Conservation (phyloP, 1,140 invertebrate species). For the Dreissena polymorpha region DNA sequence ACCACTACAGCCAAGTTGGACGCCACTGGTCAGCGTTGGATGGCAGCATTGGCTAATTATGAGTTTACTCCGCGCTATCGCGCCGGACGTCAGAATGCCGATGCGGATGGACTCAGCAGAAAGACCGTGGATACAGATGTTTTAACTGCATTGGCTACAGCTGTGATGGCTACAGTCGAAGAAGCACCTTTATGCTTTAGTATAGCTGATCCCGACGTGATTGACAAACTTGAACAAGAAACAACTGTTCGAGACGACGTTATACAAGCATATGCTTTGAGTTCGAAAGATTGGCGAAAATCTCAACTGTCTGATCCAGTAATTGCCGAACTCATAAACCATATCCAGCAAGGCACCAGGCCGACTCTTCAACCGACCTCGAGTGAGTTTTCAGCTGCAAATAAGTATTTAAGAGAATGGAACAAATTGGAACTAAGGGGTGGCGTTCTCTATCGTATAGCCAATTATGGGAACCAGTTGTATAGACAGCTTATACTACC, state of each 20-base stretch:
- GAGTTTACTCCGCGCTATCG: no score
- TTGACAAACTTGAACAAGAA: no score
- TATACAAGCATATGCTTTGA: background rate
- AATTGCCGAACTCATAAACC: background rate
- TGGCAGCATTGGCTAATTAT: no score
- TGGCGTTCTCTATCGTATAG: slow-evolving; percentile 46
- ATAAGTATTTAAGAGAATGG: slow-evolving; percentile 34
- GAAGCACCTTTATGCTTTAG: background rate
- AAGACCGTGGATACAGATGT: background rate
- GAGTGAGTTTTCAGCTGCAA: background rate
- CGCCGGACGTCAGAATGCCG: no score
- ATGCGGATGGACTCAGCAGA: background rate
- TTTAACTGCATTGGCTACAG: slow-evolving; percentile 9
- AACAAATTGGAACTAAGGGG: slow-evolving; percentile 35
- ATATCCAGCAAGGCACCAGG: slow-evolving; percentile 13
- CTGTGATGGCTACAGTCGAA: background rate
- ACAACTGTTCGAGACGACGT: slow-evolving; percentile 13
- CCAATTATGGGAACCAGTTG: background rate
- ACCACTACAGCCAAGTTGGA: no score
- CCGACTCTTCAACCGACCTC: background rate
- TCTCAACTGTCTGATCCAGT: slow-evolving; percentile 5
- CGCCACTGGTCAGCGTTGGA: no score
- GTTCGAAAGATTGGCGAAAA: slow-evolving; percentile 40
- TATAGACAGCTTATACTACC: slow-evolving; percentile 39
- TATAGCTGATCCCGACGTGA: slow-evolving; percentile 1